Evolutionary conservation across 2,797 vertebrate genomes (phyloP).

Genomic region (Gadopsis bispinosus): DNA sequence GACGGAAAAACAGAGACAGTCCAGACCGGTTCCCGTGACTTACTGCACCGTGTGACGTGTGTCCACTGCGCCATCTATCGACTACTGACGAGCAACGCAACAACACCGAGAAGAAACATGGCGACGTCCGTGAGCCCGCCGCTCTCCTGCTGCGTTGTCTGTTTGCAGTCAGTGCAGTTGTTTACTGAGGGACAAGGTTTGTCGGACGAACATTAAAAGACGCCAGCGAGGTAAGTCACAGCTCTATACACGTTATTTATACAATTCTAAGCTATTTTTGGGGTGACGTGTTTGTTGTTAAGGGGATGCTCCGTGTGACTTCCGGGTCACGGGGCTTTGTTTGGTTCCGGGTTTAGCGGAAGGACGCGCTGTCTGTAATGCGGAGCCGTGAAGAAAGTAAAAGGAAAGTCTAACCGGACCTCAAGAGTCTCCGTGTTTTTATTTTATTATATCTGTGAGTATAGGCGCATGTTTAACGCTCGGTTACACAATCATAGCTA

Average conservation of each 20-base stretch:
- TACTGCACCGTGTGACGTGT: not conserved
- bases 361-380: too few species aligned
- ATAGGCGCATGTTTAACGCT: too few species aligned
- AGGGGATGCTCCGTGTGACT: too few species aligned
- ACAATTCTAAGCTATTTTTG: too few species aligned
- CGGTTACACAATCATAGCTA: not conserved
- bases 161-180: not conserved
- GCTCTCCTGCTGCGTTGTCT: fast-evolving
- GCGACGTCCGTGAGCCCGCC: conserved; percentile 34
- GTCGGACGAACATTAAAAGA: not conserved
- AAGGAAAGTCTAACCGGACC: too few species aligned
- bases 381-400: too few species aligned
- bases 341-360: too few species aligned
- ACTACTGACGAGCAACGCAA: not conserved
- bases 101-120: conserved; percentile 56
- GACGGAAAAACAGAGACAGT: not conserved
- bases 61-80: conserved; percentile 57
- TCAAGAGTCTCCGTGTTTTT: too few species aligned
- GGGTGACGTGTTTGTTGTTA: too few species aligned
- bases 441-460: too few species aligned
- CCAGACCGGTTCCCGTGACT: not conserved
- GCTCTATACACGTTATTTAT: fast-evolving
- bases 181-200: not conserved
- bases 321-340: too few species aligned
- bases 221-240: conserved; percentile 9